phyloP scores from a whole-genome alignment of 2,888 invertebrate genomes.

The Oligia latruncula region DNA sequence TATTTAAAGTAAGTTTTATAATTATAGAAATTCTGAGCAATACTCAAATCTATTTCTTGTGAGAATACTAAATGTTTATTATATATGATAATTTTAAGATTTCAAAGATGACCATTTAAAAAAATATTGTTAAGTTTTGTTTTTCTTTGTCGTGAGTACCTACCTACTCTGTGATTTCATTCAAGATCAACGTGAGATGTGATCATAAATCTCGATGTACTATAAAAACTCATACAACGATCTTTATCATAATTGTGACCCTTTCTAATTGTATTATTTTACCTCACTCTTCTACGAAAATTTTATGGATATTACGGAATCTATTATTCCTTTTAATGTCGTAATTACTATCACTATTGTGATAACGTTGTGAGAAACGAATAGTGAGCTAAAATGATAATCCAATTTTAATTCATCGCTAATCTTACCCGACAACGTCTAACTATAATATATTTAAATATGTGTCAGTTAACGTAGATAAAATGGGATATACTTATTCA shows the following conservation, averaged over 20 bases:
- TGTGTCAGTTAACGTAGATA: constrained; percentile 79
- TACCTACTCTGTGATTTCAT: constrained; percentile 51
- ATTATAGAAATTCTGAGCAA: constrained; percentile 83
- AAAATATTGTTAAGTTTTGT: constrained; percentile 4
- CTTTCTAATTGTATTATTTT: constrained; percentile 64
- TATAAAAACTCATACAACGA: constrained; percentile 74
- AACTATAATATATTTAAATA: constrained; percentile 67
- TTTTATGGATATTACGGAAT: constrained; percentile 65
- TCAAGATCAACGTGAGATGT: constrained; percentile 43
- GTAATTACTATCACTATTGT: constrained; percentile 77
- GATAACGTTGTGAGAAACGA: constrained; percentile 66
- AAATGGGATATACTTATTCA: constrained; percentile 69
- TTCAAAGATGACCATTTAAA: constrained; percentile 45
- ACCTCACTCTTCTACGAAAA: constrained; percentile 68
- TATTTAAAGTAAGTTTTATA: constrained; percentile 71
- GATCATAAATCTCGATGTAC: constrained; percentile 38
- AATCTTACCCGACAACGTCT: constrained; percentile 61
- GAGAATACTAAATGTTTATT: constrained; percentile 58
- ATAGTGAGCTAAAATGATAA: constrained; percentile 72
- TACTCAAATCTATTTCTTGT: constrained; percentile 71
- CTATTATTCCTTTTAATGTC: constrained; percentile 72
- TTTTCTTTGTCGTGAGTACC: constrained; percentile 45
- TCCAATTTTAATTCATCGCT: constrained; percentile 61
- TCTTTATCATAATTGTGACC: constrained; percentile 63
- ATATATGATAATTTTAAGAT: constrained; percentile 60